Percentiles rank a stretch among this genome's conserved stretches.
Conservation (phyloP, 2,113 vertebrate species). For the Poicephalus gulielmi region DNA sequence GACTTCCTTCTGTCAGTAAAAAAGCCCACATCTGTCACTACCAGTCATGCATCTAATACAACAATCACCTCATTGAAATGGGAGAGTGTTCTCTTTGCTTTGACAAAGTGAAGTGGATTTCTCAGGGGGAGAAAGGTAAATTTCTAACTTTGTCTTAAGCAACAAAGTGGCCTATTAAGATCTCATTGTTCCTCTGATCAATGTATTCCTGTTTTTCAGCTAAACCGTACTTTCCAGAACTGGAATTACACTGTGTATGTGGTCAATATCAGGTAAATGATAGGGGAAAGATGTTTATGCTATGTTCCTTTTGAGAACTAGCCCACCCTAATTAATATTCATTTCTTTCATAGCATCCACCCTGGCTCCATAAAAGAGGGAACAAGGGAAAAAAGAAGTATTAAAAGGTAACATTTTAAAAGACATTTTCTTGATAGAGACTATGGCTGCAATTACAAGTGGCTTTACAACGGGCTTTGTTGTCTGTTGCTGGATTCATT, state of each 20-base stretch:
- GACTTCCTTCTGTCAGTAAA: neutral
- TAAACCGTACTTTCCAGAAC: constrained; percentile 87
- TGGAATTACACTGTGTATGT: constrained; percentile 85
- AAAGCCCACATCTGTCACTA: neutral
- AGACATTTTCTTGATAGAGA: neutral
- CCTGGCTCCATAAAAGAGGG: constrained; percentile 21
- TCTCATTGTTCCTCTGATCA: neutral
- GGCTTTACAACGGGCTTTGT: neutral
- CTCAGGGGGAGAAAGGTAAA: neutral
- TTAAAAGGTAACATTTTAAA: constrained; percentile 67
- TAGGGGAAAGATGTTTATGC: neutral
- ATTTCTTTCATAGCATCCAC: constrained; percentile 68
- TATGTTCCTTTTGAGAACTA: neutral
- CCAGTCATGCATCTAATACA: neutral
- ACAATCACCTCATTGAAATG: neutral
- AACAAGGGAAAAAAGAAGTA: constrained; percentile 72
- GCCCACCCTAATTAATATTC: neutral
- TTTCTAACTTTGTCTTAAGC: neutral
- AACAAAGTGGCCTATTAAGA: neutral
- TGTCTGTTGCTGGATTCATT: neutral
- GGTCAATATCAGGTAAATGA: constrained; percentile 85
- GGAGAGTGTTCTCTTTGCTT: neutral
- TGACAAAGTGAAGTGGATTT: neutral
- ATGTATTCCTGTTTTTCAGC: constrained; percentile 79
- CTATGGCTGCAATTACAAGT: neutral